phyloP scores from a whole-genome alignment of 2,797 vertebrate species.

The Bradypodion ventrale region DNA sequence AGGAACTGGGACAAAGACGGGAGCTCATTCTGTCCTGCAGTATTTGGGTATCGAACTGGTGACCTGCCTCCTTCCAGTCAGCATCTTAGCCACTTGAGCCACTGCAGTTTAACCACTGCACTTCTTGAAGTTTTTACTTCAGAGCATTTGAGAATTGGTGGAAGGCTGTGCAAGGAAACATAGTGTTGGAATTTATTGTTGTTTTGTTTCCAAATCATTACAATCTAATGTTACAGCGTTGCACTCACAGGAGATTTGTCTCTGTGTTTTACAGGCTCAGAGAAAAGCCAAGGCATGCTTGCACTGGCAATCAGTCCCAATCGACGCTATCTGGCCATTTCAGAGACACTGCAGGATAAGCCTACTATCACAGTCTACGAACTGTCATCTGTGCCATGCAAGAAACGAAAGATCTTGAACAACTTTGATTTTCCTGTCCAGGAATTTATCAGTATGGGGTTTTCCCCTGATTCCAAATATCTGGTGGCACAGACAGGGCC shows the following conservation, averaged over 20 bases:
- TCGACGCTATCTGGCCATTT: conserved; percentile 86
- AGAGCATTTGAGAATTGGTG: not conserved
- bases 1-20: too few relatives aligned
- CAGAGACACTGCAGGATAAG: conserved; percentile 80
- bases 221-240: not conserved
- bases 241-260: not conserved
- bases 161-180: not conserved
- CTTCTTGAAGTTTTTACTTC: not conserved
- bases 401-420: conserved; percentile 81
- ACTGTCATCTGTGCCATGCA: conserved; percentile 82
- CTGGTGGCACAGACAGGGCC: conserved; percentile 82
- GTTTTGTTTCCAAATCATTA: not conserved
- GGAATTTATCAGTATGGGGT: conserved; percentile 84
- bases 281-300: conserved; percentile 81
- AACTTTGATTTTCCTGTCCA: conserved; percentile 73
- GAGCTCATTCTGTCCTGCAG: too few relatives aligned
- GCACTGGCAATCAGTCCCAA: conserved; percentile 87
- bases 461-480: conserved; percentile 90
- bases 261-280: conserved; percentile 76
- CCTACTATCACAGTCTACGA: conserved; percentile 85
- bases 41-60: too few relatives aligned
- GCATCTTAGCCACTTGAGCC: too few relatives aligned
- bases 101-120: too few relatives aligned
- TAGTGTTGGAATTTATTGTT: not conserved
- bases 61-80: too few relatives aligned